Evolutionary conservation across 2,888 invertebrate genomes (phyloP).

Genomic region (Napeogenes sylphis): DNA sequence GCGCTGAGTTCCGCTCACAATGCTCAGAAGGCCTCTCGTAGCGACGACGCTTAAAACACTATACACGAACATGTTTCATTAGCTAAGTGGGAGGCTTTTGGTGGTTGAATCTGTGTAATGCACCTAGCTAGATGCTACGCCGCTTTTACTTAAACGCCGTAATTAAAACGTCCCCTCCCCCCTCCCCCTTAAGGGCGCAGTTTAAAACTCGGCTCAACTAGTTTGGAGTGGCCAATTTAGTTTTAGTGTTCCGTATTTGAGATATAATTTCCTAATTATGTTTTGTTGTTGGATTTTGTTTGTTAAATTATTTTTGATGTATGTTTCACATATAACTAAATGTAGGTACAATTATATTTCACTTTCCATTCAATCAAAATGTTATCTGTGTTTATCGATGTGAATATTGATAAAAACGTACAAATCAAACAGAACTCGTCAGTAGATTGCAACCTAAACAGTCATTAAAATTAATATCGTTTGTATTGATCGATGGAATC

Average conservation of each 20-base stretch:
- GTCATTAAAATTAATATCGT: constrained; percentile 49
- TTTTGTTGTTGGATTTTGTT: constrained; percentile 27
- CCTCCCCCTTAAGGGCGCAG: constrained; percentile 56
- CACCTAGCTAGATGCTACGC: constrained; percentile 66
- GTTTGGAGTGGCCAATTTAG: constrained; percentile 71
- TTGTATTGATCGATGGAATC: constrained; percentile 47
- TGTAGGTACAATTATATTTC: not conserved
- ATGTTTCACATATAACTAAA: not conserved
- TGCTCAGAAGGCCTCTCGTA: constrained; percentile 47
- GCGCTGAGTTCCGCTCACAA: constrained; percentile 56
- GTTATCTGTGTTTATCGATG: constrained; percentile 18
- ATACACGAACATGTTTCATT: constrained; percentile 77
- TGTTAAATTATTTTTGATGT: not conserved
- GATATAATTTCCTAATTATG: constrained; percentile 45
- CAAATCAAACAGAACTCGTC: constrained; percentile 19
- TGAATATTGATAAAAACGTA: constrained; percentile 10
- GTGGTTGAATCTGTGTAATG: constrained; percentile 76
- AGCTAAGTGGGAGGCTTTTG: constrained; percentile 79
- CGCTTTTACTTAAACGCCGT: constrained; percentile 77
- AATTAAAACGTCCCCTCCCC: constrained; percentile 71
- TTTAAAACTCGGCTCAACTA: constrained; percentile 72
- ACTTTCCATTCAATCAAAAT: constrained; percentile 14
- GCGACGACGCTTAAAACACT: constrained; percentile 69
- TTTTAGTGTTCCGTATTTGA: constrained; percentile 65
- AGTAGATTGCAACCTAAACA: constrained; percentile 18